A percentile compares a stretch with the other conserved stretches of the same genome.
Conservation (phyloP, 30 jellyfish, hydroid and myxozoan species). For the Aurelia sp. region DNA sequence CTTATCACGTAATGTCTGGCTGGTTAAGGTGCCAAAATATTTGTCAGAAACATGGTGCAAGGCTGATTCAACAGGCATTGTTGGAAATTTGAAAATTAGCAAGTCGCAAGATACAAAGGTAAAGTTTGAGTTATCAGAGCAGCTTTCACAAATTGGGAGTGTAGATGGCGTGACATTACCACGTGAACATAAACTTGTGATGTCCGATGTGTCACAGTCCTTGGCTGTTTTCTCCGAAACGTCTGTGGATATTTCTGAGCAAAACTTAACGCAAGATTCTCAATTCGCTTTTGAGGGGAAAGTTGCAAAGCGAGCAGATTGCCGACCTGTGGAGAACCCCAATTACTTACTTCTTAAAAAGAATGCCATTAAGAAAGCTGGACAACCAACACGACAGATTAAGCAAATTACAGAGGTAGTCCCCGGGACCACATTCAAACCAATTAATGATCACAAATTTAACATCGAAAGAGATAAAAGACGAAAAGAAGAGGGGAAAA, state of each 20-base stretch:
- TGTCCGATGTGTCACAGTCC: too few species aligned
- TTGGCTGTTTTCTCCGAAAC: too few species aligned
- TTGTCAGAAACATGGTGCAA: slow-evolving; percentile 92
- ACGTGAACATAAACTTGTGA: too few species aligned
- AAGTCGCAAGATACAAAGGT: not conserved
- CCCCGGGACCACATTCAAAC: slow-evolving; percentile 76
- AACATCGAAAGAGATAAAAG: slow-evolving; percentile 72
- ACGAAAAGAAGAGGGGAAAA: slow-evolving; percentile 87
- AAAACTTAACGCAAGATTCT: too few species aligned
- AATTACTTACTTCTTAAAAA: slow-evolving; percentile 76
- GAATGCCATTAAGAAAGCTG: slow-evolving; percentile 85
- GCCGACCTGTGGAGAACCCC: slow-evolving; percentile 87
- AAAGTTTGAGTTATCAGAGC: too few species aligned
- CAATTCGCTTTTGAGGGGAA: slow-evolving; percentile 90
- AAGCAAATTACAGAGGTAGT: slow-evolving; percentile 73
- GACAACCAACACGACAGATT: slow-evolving; percentile 74
- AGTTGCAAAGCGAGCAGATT: slow-evolving; percentile 88
- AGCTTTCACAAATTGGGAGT: too few species aligned
- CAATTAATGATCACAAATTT: slow-evolving; percentile 78
- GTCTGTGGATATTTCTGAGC: too few species aligned
- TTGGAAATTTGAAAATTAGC: slow-evolving; percentile 82
- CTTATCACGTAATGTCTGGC: slow-evolving; percentile 88
- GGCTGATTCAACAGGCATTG: slow-evolving; percentile 93
- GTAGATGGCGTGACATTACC: too few species aligned
- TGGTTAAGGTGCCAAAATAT: slow-evolving; percentile 96